Base-by-base conservation (phyloP, 2,888 invertebrate genomes). In the Oscheius myriophilus region DNA sequence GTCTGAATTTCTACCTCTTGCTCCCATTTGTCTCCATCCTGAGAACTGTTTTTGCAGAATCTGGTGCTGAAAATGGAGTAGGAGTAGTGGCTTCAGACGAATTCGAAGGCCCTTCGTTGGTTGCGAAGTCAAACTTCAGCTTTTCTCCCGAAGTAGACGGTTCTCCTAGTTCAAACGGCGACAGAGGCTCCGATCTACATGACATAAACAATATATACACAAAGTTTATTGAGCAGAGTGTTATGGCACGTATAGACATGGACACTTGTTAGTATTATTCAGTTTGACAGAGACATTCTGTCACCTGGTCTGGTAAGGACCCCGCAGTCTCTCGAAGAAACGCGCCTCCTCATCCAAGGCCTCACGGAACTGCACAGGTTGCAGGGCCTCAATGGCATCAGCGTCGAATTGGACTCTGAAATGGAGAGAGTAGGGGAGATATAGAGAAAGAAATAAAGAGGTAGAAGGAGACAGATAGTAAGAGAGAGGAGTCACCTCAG, bases 301-400 rank as follows among this genome's bases (percentile, higher is more conserved):
- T 72, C 70, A 78, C 78, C 76, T 72, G 45, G 76, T 75, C 42
- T 71, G 63, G 49, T 72, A 75, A 23, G 73, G 71, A 33, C 75
- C 76, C n/a, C 78, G 69, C 18, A 70, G 58, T 18, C 54, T 41
- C n/a, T 80, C 78, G 66, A 86, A 87, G 18, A 83, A 84, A 73
- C 83, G 81, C 4, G 87, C 86, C 71, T 88, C 88, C 23, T 86
- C 82, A 62, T 85, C 83, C 7, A 88, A 85, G 2, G 83, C 84
- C 6, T 84, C 82, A 39, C 86, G 79, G 39, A 88, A 77, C 41
- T 85, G 73, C 0, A 78, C 79, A 18, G 83, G 77, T 26, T 80
- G 81, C 73, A 87, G 78, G 46, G 84, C 79, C 82, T 87, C 84
- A 14, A 86, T 84, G 7, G 80, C 81, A 41, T 84, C 84, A 0